Conservation (phyloP, 2,888 invertebrate genomes). For the Macrosoma leucophasiata region DNA sequence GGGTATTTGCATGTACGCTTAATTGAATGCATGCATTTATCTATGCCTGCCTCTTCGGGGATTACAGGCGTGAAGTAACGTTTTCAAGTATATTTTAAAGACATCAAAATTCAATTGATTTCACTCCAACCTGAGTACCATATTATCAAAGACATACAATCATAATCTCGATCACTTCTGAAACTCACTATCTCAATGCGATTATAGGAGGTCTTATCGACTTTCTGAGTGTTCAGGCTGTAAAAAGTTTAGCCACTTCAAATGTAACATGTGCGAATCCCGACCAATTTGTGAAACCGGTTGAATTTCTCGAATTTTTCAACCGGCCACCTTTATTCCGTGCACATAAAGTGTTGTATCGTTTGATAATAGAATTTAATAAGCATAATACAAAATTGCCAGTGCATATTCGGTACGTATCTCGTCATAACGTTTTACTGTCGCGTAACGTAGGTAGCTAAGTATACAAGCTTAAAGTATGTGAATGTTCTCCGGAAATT, state of each 20-base stretch:
- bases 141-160: no score
- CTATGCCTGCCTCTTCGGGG: no score
- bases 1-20: no score
- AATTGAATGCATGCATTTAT: no score
- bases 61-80: no score
- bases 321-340: conserved; percentile 18
- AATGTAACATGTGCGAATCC: conserved; percentile 50
- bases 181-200: conserved; percentile 44
- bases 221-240: conserved; percentile 60
- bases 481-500: conserved; percentile 49
- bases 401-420: conserved; percentile 53
- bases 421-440: conserved; percentile 67
- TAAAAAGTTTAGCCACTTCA: conserved; percentile 63
- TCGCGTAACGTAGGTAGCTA: conserved; percentile 43
- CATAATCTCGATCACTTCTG: conserved; percentile 36
- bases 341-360: no score
- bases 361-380: no score
- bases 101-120: no score
- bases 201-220: conserved; percentile 59
- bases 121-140: no score
- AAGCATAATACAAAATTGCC: no score
- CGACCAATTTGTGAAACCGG: conserved; percentile 30
- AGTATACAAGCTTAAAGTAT: conserved; percentile 36
- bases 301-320: conserved; percentile 7
- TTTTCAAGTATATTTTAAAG: no score